Evolutionary conservation across 2,797 vertebrate species (phyloP).

Genomic region (Macrochelys suwanniensis): DNA sequence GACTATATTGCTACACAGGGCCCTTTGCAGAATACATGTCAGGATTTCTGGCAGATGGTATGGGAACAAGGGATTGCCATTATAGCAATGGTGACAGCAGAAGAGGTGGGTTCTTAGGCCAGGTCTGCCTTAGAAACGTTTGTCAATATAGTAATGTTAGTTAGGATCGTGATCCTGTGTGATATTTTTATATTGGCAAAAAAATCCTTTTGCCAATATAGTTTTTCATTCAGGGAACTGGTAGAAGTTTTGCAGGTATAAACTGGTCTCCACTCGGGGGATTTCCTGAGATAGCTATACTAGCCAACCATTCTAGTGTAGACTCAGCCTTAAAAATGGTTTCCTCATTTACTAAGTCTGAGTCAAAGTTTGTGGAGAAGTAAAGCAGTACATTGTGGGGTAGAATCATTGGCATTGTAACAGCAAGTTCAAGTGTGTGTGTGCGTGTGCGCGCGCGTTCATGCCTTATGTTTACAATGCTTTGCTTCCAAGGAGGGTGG

Average conservation of each 20-base stretch:
- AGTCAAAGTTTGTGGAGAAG: not conserved
- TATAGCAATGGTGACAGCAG: conserved; percentile 97
- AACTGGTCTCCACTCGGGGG: not conserved
- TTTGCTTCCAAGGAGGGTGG: conserved; percentile 89
- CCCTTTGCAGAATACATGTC: conserved; percentile 93
- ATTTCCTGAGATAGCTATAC: not conserved
- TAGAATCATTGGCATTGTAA: not conserved
- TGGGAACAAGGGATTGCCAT: conserved; percentile 97
- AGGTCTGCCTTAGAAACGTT: not conserved
- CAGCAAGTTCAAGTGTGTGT: not conserved
- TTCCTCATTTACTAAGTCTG: not conserved
- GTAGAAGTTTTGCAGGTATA: not conserved
- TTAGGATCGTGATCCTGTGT: not conserved
- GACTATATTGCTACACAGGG: conserved; percentile 97
- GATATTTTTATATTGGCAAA: not conserved
- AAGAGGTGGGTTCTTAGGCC: conserved; percentile 86
- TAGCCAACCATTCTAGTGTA: not conserved
- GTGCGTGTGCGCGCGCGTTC: not conserved
- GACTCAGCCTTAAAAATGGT: not conserved
- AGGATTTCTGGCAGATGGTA: conserved; percentile 99
- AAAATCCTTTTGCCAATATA: not conserved
- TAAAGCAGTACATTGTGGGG: not conserved
- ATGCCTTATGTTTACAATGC: not conserved
- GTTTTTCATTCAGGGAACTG: not conserved
- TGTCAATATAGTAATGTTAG: not conserved